A percentile compares a stretch with the other conserved stretches of the same genome.
phyloP scores from a whole-genome alignment of 2,888 invertebrate species.

The Salpingus planirostris region DNA sequence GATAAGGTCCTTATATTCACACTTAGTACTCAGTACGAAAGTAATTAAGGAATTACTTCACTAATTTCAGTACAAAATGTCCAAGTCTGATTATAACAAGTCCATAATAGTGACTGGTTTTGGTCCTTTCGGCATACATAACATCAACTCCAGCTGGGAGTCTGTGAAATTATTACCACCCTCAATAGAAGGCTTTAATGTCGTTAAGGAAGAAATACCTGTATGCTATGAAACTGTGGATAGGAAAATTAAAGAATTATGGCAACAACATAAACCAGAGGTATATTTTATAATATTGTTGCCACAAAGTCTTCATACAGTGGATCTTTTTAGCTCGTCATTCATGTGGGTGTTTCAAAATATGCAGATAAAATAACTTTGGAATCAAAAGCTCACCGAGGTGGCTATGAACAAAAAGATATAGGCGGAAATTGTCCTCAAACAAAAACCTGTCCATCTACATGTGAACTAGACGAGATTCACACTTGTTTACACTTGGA shows the following conservation, averaged over 20 bases:
- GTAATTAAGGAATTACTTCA: no score
- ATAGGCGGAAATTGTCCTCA: not conserved
- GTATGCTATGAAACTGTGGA: not conserved
- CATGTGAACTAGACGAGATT: not conserved
- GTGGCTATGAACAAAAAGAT: not conserved
- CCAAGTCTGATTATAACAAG: no score
- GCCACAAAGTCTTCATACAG: no score
- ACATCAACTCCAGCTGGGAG: not conserved
- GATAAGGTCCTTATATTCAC: no score
- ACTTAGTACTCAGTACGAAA: no score
- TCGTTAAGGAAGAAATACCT: not conserved
- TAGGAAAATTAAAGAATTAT: not conserved
- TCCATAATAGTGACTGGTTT: not conserved
- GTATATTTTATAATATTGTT: not conserved
- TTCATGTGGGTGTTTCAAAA: not conserved
- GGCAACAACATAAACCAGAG: not conserved
- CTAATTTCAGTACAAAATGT: no score
- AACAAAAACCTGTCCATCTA: not conserved
- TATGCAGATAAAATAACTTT: not conserved
- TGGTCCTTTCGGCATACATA: not conserved
- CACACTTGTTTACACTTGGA: not conserved
- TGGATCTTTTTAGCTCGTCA: not conserved
- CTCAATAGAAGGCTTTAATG: not conserved
- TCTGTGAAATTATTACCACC: not conserved
- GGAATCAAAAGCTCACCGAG: not conserved